Conservation (phyloP, 1,140 invertebrate genomes). For the Chymomyza costata region DNA sequence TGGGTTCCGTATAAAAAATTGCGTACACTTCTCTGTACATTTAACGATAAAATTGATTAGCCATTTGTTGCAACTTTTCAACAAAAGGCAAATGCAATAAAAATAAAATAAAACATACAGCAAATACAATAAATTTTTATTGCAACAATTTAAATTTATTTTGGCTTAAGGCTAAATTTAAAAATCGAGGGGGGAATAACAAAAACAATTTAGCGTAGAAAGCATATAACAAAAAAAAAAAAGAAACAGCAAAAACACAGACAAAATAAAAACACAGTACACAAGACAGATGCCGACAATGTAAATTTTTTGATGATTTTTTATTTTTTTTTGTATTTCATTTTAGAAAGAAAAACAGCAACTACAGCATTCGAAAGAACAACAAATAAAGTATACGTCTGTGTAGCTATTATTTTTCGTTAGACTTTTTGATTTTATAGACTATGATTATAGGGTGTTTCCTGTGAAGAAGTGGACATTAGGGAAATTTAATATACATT, state of each 20-base stretch:
- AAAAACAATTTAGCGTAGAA: no score
- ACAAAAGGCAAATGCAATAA: no score
- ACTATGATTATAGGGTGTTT: no score
- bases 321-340: slow-evolving; percentile 8
- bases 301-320: slow-evolving; percentile 26
- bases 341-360: slow-evolving; percentile 28
- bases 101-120: no score
- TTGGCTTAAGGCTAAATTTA: slow-evolving; percentile 22
- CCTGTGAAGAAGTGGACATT: no score
- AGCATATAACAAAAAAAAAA: slow-evolving; percentile 24
- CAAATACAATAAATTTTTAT: slow-evolving; percentile 45
- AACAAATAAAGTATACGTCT: no score
- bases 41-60: slow-evolving; percentile 29
- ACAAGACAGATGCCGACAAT: slow-evolving; percentile 47
- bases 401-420: no score
- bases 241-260: slow-evolving; percentile 27
- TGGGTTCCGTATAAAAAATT: slow-evolving; percentile 26
- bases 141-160: slow-evolving; percentile 25
- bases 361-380: slow-evolving; percentile 19
- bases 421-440: no score
- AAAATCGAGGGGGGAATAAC: no score
- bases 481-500: no score
- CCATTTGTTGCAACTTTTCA: no score
- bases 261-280: slow-evolving; percentile 27
- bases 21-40: slow-evolving; percentile 1